These are phyloP conservation scores for Euura saliciscinereae DNA, from an alignment of 1,140 invertebrate genomes.

Conservation along the genomic window DNA sequence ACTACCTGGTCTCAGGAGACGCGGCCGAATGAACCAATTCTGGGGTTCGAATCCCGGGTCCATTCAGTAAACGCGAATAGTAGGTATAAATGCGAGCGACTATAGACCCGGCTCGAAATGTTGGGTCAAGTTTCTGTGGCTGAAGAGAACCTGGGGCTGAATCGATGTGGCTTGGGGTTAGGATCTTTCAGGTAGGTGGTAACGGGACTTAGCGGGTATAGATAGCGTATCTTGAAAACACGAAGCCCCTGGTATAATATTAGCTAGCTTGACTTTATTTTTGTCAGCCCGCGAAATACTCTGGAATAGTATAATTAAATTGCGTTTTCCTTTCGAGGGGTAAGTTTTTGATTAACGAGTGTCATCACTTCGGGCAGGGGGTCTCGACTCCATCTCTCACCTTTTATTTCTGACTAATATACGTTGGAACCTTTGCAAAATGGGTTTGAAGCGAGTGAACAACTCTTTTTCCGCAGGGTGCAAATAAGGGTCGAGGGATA, in stretches of 20 bases:
- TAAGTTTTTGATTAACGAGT: neutral
- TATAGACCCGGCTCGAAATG: no score
- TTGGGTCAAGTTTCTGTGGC: no score
- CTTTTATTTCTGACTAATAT: neutral
- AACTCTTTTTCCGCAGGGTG: neutral
- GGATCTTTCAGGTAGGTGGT: no score
- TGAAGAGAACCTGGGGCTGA: no score
- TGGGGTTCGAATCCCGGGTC: no score
- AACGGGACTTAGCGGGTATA: no score
- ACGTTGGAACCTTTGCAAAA: neutral
- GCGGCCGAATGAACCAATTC: no score
- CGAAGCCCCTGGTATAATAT: neutral
- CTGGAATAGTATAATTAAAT: neutral
- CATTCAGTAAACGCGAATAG: no score
- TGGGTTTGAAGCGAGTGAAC: neutral
- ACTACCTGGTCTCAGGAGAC: no score
- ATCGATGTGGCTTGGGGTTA: no score
- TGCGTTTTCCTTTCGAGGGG: neutral
- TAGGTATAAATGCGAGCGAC: no score
- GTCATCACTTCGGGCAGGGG: neutral
- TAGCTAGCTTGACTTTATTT: conserved; percentile 3
- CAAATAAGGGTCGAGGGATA: neutral
- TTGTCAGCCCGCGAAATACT: neutral
- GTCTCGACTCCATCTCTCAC: no score
- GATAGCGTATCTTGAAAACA: neutral